Evolutionary conservation across 2,888 invertebrate genomes (phyloP).

Genomic region (Piscicola geometra): DNA sequence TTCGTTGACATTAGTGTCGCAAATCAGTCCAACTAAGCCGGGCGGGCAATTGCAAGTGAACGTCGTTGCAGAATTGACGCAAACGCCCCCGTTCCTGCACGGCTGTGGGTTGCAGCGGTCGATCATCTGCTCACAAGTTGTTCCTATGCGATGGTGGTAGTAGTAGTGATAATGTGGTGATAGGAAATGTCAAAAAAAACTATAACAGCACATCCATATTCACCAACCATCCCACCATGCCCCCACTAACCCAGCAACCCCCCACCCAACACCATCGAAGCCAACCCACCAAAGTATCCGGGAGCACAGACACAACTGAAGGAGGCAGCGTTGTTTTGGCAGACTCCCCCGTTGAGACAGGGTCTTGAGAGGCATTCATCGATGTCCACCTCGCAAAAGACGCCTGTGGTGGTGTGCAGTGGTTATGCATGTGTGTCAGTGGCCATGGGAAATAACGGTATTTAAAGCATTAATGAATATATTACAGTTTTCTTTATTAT

Average conservation of each 20-base stretch:
- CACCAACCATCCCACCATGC: too few species aligned
- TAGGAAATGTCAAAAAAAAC: too few species aligned
- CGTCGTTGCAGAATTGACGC: constrained; percentile 34
- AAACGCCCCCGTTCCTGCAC: constrained; percentile 41
- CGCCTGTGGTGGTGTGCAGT: constrained; percentile 8
- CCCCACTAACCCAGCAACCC: too few species aligned
- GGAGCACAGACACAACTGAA: background rate
- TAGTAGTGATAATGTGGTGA: too few species aligned
- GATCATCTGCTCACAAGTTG: background rate
- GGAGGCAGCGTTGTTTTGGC: constrained; percentile 29
- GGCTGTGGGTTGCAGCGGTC: constrained; percentile 29
- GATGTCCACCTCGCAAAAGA: constrained; percentile 8
- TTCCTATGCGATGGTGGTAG: too few species aligned
- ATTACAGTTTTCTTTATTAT: too few species aligned
- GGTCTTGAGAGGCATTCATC: constrained; percentile 38
- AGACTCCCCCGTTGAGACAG: constrained; percentile 41
- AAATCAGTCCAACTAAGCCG: constrained; percentile 39
- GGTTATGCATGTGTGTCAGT: too few species aligned
- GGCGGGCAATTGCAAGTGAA: constrained; percentile 44
- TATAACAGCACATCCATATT: too few species aligned
- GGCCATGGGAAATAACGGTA: too few species aligned
- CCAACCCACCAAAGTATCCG: background rate
- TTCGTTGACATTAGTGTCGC: constrained; percentile 42
- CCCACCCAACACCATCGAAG: too few species aligned
- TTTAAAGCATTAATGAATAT: too few species aligned